Percentiles rank a stretch among this genome's conserved stretches.
These are phyloP conservation scores for Tuta absoluta DNA, from an alignment of 2,888 invertebrate species.

Conservation along the genomic window DNA sequence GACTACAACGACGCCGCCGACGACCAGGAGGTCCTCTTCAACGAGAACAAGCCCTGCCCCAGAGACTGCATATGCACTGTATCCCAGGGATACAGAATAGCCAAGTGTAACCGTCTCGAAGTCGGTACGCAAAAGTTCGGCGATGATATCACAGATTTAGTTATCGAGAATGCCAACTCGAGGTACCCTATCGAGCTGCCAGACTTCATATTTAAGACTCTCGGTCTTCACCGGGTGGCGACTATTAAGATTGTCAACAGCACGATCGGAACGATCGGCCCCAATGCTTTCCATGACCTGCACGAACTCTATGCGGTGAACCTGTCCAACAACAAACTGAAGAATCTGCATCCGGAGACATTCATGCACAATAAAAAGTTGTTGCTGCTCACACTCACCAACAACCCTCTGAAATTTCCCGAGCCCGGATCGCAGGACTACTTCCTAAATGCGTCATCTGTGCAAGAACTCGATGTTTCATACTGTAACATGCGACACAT, in stretches of 20 bases:
- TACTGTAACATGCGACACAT: slow-evolving; percentile 85
- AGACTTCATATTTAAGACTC: slow-evolving; percentile 81
- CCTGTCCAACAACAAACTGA: slow-evolving; percentile 85
- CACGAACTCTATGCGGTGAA: slow-evolving; percentile 85
- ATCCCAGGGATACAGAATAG: slow-evolving; percentile 82
- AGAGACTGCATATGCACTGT: slow-evolving; percentile 83
- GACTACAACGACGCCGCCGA: slow-evolving; percentile 71
- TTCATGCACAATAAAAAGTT: slow-evolving; percentile 85
- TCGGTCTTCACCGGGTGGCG: slow-evolving; percentile 84
- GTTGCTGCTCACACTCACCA: slow-evolving; percentile 84
- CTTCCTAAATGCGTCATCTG: slow-evolving; percentile 81
- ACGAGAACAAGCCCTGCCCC: slow-evolving; percentile 80
- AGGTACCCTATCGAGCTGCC: slow-evolving; percentile 81
- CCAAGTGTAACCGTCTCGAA: slow-evolving; percentile 85
- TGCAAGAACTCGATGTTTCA: slow-evolving; percentile 87
- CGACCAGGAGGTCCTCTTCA: slow-evolving; percentile 75
- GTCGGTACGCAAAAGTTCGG: slow-evolving; percentile 85
- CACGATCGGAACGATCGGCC: slow-evolving; percentile 84
- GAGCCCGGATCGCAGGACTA: slow-evolving; percentile 67
- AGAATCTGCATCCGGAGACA: slow-evolving; percentile 84
- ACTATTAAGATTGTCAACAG: slow-evolving; percentile 86
- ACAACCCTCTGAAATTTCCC: slow-evolving; percentile 82
- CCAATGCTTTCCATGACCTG: slow-evolving; percentile 86
- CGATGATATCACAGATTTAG: slow-evolving; percentile 84
- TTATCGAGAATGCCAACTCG: slow-evolving; percentile 83